A percentile compares a stretch with the other conserved stretches of the same genome.
phyloP scores from a whole-genome alignment of 2,113 vertebrate genomes.

The Zapornia atra region DNA sequence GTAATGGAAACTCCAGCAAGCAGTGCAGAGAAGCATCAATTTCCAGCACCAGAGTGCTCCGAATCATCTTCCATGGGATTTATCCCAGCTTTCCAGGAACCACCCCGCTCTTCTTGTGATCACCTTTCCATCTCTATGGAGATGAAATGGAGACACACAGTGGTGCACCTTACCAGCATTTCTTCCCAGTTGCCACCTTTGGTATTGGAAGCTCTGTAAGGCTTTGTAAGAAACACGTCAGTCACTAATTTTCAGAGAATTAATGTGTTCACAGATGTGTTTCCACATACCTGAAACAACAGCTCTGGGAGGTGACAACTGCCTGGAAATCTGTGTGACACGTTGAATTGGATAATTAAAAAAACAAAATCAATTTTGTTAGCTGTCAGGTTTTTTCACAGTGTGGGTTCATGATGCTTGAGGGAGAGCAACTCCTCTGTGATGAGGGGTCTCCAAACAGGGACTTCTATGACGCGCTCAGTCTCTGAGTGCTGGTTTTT shows the following conservation, averaged over 20 bases:
- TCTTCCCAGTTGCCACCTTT: neutral
- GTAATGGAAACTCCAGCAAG: neutral
- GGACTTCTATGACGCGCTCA: neutral
- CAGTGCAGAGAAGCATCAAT: neutral
- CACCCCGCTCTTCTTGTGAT: neutral
- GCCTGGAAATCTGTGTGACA: neutral
- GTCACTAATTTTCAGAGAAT: neutral
- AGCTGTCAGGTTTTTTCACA: neutral
- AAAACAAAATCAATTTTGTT: neutral
- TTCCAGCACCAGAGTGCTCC: neutral
- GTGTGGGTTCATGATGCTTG: neutral
- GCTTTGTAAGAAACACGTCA: neutral
- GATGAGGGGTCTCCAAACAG: fast-evolving
- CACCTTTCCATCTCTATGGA: neutral
- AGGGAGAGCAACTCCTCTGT: neutral
- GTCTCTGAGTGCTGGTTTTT: neutral
- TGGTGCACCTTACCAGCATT: neutral
- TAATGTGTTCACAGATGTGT: neutral
- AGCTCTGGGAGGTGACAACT: neutral
- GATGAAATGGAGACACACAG: neutral
- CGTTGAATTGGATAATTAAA: neutral
- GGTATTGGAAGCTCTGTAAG: neutral
- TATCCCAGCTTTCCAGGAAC: slow-evolving; percentile 41
- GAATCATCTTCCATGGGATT: neutral
- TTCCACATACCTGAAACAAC: neutral